Evolutionary conservation across 2,797 vertebrate genomes (phyloP), one percentile per base, ranked within the genome.

Genomic region (Cyclopterus lumpus): DNA sequence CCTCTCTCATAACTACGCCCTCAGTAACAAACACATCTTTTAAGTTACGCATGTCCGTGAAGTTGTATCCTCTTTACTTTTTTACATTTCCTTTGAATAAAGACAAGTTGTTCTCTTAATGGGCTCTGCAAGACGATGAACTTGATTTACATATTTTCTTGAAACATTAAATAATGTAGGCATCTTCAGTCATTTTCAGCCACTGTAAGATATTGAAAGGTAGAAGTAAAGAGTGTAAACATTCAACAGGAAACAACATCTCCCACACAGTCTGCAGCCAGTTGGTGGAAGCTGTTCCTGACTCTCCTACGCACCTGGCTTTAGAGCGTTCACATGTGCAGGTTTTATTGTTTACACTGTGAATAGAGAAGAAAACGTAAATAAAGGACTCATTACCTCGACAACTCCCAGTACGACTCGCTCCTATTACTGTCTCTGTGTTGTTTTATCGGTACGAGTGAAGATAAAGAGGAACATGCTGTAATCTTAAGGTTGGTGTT

Each of bases 251-350:
- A 92, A 90, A 83, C 77, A 75, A 83, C 80, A 72, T 74, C 89
- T 85, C 89, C 89, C 87, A 90, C 88, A 83, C 81, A 83, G 85
- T 90, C 89, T 91, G 81, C 65, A 78, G 81, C 83, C 85, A 85
- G 77, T 79, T 84, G 84, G 83, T 83, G 82, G 84, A 85, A 82
- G 82, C 85, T 89, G 85, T 87, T 88, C 91, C 77, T 88, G 80
- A 74, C 79, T 88, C 91, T 89, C 90, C 92, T 83, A 93, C 90
- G 73, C 88, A 87, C 79, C 44, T 72, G 65, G 59, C 81, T 84
- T 80, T 69, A 76, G 88, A 91, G 81, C 75, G 82, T 72, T 88
- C 82, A 83, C 64, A 90, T 86, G 80, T 84, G 76, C 82, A 90
- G 83, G 71, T 77, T 88, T 85, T 36, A 59, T 70, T 60, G 67